Evolutionary conservation across 2,797 vertebrate species (phyloP), one percentile per base, ranked within the genome.

Genomic region (Gastrophryne carolinensis): DNA sequence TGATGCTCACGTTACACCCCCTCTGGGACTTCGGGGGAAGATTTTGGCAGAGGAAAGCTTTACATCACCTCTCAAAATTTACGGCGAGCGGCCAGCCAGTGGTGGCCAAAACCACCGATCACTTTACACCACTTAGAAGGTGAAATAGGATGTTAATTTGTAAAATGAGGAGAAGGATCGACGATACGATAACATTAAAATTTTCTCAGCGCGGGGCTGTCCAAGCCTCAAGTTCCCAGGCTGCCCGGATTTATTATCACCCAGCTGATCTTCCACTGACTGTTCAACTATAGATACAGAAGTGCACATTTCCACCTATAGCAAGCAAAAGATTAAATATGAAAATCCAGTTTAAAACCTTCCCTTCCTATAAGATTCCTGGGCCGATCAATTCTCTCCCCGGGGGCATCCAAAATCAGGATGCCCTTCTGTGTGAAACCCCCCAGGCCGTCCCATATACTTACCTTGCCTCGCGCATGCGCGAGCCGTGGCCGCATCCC

Each of bases 81-180:
- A 56, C 53, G n/a, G 15, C 26, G 13, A n/a, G 13, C 30, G 27
- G 29, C 30, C 27, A 57, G 54, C 54, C 54, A 57, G 29, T 29
- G 10, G 54, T 27, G n/a, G 10, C 54, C n/a, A n/a, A 57, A 30
- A 57, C 15, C 30, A 17, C 30, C 13, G 54, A 57, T 57, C 54
- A 9, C 30, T 30, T 57, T 19, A 32, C 27, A 32, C 27, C 30
- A 26, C 60, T 63, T 41, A 63, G 26, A 44, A 41, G 35, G 60
- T 26, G 60, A 63, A 63, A 63, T 26, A 41, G 44, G 23, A 63
- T 11, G 37, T 44, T 63, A 57, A 57, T 57, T 57, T 32, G 24
- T 57, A 57, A 57, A 30, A 57, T 12, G 35, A 27, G 23, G 23
- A 44, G 26, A 62, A 35, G 21, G 19, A 62, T 6, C n/a, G 44